Percentiles rank a stretch among this genome's conserved stretches.
Conservation (phyloP, 2,113 vertebrate genomes). For the Antennarius striatus region DNA sequence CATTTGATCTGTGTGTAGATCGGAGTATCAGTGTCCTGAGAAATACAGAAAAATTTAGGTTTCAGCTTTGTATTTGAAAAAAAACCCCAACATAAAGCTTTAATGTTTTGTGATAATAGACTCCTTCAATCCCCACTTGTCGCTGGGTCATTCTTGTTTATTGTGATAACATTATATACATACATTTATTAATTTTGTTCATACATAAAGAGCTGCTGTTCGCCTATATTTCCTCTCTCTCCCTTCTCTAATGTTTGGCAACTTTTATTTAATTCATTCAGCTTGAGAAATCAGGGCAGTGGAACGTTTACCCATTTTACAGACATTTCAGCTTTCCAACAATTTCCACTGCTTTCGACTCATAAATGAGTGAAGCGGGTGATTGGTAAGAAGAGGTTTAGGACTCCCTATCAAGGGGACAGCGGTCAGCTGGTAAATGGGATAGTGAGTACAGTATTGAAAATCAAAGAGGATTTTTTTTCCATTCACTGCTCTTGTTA, state of each 20-base stretch:
- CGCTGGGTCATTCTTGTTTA: background rate
- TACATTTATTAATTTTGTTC: slow-evolving; percentile 17
- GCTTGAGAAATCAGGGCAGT: slow-evolving; percentile 33
- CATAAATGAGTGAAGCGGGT: slow-evolving; percentile 41
- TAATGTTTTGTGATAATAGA: background rate
- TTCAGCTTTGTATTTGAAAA: background rate
- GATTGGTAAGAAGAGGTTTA: slow-evolving; percentile 8
- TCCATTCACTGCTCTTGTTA: slow-evolving; percentile 15
- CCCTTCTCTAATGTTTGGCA: slow-evolving; percentile 27
- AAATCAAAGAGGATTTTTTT: slow-evolving; percentile 30
- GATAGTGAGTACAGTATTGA: slow-evolving; percentile 10
- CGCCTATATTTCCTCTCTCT: background rate
- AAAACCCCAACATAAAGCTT: background rate
- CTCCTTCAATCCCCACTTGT: background rate
- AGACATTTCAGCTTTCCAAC: slow-evolving; percentile 47
- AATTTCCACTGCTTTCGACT: slow-evolving; percentile 39
- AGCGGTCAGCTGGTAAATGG: slow-evolving; percentile 8
- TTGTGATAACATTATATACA: slow-evolving; percentile 5
- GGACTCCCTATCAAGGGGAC: slow-evolving; percentile 35
- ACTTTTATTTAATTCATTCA: slow-evolving; percentile 40
- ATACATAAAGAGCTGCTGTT: slow-evolving; percentile 11
- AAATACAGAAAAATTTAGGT: background rate
- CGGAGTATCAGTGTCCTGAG: slow-evolving; percentile 15
- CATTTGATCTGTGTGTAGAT: slow-evolving; percentile 12
- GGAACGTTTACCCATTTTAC: slow-evolving; percentile 53